Percentiles rank a stretch among this genome's conserved stretches.
Evolutionary conservation across 2,113 vertebrate genomes (phyloP).

Genomic region (Mixornis gularis): DNA sequence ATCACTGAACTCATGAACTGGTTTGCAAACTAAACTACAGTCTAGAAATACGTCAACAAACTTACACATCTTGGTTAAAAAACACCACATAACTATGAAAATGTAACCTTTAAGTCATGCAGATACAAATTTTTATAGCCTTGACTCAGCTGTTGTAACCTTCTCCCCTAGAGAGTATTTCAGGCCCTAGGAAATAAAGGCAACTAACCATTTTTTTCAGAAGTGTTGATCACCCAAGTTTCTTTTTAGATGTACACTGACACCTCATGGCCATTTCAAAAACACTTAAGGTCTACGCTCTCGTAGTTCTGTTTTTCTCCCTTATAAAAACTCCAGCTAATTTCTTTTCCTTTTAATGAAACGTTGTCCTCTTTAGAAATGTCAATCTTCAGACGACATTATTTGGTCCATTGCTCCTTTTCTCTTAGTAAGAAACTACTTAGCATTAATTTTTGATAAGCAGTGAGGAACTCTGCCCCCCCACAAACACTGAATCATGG

Average conservation of each 20-base stretch:
- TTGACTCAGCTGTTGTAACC: background rate
- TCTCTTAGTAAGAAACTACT: background rate
- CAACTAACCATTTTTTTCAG: background rate
- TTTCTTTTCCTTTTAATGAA: background rate
- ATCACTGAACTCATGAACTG: background rate
- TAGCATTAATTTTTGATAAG: background rate
- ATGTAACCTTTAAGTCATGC: background rate
- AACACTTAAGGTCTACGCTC: background rate
- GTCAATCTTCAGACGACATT: background rate
- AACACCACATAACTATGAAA: background rate
- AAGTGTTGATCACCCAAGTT: background rate
- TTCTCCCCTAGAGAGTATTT: background rate
- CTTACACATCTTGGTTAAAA: background rate
- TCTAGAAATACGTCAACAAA: background rate
- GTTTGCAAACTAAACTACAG: background rate
- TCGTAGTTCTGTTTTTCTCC: background rate
- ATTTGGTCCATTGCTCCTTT: background rate
- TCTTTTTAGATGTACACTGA: constrained; percentile 19
- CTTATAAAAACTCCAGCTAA: background rate
- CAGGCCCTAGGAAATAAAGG: background rate
- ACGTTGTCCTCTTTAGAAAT: background rate
- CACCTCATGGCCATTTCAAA: constrained; percentile 10
- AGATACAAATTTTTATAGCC: background rate
- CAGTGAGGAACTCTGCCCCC: background rate
- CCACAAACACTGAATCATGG: background rate